phyloP scores from a whole-genome alignment of 2,888 invertebrate species.

The Coremacera marginata region DNA sequence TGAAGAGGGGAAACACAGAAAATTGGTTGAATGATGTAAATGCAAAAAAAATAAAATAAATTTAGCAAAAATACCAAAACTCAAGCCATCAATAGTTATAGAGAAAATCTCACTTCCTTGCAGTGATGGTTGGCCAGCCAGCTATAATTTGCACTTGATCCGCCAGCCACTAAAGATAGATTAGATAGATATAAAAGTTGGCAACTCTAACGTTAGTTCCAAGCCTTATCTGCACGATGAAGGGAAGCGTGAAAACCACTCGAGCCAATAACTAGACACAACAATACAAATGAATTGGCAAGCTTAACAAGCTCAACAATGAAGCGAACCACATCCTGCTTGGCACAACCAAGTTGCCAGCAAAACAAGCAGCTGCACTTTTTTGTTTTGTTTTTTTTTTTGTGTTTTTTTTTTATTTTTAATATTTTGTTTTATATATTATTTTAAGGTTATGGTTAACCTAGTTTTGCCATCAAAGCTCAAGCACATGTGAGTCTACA shows the following conservation, averaged over 20 bases:
- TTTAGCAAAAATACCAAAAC: neutral
- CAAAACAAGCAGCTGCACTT: neutral
- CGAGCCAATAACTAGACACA: conserved; percentile 28
- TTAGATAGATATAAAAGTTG: neutral
- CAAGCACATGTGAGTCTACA: neutral
- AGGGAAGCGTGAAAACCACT: conserved; percentile 30
- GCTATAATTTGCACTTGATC: neutral
- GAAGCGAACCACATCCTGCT: neutral
- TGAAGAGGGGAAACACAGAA: neutral
- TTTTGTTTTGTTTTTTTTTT: no score
- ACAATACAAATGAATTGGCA: neutral
- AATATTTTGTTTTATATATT: neutral
- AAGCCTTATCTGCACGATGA: neutral
- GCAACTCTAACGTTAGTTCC: neutral
- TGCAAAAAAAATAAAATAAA: neutral
- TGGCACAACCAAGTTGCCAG: neutral
- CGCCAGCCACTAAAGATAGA: neutral
- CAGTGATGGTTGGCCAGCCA: neutral
- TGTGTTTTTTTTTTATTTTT: neutral
- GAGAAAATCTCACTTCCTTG: neutral
- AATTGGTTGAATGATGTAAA: neutral
- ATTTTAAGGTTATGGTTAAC: conserved; percentile 15
- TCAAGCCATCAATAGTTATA: neutral
- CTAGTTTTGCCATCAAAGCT: neutral
- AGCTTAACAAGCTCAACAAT: neutral